A percentile compares a stretch with the other conserved stretches of the same genome.
Evolutionary conservation across 2,113 vertebrate species (phyloP).

Genomic region (Phalacrocorax aristotelis): DNA sequence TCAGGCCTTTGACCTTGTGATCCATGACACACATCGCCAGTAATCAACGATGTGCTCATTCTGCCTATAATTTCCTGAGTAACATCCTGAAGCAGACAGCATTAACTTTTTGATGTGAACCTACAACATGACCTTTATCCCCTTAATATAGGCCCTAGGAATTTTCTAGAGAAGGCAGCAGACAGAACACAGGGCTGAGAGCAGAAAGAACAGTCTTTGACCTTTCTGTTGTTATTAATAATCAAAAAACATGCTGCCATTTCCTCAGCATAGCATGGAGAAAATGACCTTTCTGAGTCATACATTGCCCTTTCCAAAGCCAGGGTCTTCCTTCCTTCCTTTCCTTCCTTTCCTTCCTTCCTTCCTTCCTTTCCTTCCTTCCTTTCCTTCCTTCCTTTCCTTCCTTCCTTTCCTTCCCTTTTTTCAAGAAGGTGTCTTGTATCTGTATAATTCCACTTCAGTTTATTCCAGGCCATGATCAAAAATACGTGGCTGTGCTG

Average conservation of each 20-base stretch:
- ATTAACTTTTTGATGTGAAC: not conserved
- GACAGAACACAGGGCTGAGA: not conserved
- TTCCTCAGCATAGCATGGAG: not conserved
- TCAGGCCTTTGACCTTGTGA: not conserved
- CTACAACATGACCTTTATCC: not conserved
- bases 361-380: too few species aligned
- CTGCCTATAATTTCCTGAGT: not conserved
- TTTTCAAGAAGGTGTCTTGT: not conserved
- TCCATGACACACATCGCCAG: not conserved
- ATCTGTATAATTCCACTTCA: not conserved
- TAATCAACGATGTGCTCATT: not conserved
- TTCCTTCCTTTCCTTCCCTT: not conserved
- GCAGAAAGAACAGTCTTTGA: not conserved
- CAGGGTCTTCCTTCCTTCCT: not conserved
- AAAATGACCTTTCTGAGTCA: not conserved
- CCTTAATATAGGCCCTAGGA: not conserved
- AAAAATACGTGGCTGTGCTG: not conserved
- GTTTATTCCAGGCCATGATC: not conserved
- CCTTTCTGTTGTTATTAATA: slow-evolving; percentile 5
- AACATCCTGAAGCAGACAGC: not conserved
- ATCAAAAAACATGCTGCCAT: not conserved
- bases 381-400: not conserved
- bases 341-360: too few species aligned
- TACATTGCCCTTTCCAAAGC: not conserved
- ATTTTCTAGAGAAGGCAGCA: not conserved